These are phyloP conservation scores for Drosophila erecta DNA, from an alignment of 1,140 invertebrate species.

Conservation along the genomic window DNA sequence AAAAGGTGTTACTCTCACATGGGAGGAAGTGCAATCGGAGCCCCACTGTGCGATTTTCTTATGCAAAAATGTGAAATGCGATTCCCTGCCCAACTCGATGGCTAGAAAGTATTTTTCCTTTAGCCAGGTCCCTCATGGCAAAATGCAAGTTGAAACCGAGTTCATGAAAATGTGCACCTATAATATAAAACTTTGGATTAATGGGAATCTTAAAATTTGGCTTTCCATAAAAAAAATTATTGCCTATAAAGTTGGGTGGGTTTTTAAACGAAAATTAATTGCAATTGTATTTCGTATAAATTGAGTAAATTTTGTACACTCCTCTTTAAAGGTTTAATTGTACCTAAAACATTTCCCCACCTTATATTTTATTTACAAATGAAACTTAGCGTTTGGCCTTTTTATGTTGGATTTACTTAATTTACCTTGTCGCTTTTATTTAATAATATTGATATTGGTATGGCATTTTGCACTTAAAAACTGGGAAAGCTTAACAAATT, in stretches of 20 bases:
- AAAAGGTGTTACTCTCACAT: not conserved
- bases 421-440: not conserved
- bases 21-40: slow-evolving; percentile 4
- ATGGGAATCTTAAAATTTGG: not conserved
- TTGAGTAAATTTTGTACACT: too few relatives aligned
- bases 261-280: not conserved
- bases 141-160: slow-evolving; percentile 16
- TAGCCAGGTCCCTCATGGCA: slow-evolving; percentile 1
- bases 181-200: not conserved
- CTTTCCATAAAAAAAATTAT: slow-evolving; percentile 2
- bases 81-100: slow-evolving; percentile 22
- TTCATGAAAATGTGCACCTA: not conserved
- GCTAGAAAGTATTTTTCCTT: slow-evolving; percentile 21
- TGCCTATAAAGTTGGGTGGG: not conserved
- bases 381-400: too few relatives aligned
- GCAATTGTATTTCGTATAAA: not conserved
- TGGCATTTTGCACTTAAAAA: not conserved
- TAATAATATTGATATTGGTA: not conserved
- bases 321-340: too few relatives aligned
- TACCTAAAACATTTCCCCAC: too few relatives aligned
- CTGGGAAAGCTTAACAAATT: not conserved
- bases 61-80: slow-evolving; percentile 25
- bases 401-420: not conserved
- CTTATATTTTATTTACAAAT: too few relatives aligned
- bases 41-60: not conserved